phyloP scores from a whole-genome alignment of 2,113 vertebrate genomes.

The Nycticryphes semicollaris region DNA sequence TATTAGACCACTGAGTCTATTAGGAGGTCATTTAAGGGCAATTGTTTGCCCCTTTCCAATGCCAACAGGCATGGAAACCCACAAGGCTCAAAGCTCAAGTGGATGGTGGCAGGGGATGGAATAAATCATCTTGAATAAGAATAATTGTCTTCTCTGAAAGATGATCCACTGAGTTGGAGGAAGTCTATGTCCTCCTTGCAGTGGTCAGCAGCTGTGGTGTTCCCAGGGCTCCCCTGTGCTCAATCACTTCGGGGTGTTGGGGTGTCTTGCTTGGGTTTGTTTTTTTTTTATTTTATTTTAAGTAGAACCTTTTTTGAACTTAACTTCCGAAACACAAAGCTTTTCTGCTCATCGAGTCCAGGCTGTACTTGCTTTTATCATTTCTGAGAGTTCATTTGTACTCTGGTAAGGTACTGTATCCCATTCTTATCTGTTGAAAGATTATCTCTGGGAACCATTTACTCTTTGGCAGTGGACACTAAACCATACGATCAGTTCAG shows the following conservation, averaged over 20 bases:
- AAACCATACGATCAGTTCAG: not conserved
- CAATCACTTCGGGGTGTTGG: not conserved
- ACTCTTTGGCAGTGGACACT: not conserved
- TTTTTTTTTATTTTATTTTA: not conserved
- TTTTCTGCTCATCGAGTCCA: not conserved
- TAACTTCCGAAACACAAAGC: not conserved
- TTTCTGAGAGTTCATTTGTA: not conserved
- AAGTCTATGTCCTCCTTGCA: not conserved
- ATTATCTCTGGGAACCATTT: not conserved
- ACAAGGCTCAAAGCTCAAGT: not conserved
- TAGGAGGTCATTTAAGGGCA: not conserved
- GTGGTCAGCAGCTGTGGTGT: not conserved
- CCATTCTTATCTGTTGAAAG: not conserved
- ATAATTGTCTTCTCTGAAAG: not conserved
- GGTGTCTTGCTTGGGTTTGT: not conserved
- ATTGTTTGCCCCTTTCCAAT: not conserved
- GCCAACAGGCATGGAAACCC: not conserved
- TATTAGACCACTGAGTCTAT: not conserved
- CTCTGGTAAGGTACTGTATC: not conserved
- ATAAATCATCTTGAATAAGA: not conserved
- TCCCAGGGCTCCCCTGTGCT: not conserved
- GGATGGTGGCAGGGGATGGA: not conserved
- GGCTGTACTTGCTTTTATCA: not conserved
- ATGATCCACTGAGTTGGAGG: fast-evolving
- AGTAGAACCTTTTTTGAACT: not conserved